Base-by-base conservation (phyloP, 2,888 invertebrate species). In the Chaetoderma sp. region DNA sequence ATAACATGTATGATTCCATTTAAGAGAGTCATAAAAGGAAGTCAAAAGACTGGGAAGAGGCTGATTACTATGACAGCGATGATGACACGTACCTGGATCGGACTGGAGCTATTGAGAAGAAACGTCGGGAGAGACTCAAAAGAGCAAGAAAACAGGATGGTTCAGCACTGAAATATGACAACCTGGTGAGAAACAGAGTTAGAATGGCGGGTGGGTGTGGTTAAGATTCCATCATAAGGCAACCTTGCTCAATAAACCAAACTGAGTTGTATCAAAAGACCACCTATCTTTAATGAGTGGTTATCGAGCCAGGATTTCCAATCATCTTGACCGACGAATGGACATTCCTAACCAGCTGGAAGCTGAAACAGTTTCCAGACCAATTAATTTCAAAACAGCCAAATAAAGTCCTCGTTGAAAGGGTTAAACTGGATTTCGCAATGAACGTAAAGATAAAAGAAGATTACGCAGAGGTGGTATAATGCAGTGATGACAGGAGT, bases 51-150 rank as follows among this genome's bases (percentile, higher is more conserved):
- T 93, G 93, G 83, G 85, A 82, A 70, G 94, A 93, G 2, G 94
- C 97, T 80, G 98, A 96, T 86, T 96, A 90, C 83, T 96, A 95
- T 85, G 94, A 94, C 75, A 94, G 94, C 1, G 97, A 99, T 80
- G 98, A 99, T 67, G 98, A 99, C 86, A 93, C 93, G 25, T 99
- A 94, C 88, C 89, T 96, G 60, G 99, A 99, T 85, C 89, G 98
- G 69, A 99, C 99, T 0, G 98, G 98, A 1, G 91, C 92, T 62
- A 91, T 98, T 25, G 96, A 97, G 85, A 90, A 91, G 75, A 97
- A 96, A 83, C 90, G 98, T 6, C 90, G 91, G 76, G 90, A 91
- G 65, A 89, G 96, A 61, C 94, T 94, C 92, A 89, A 85, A 64
- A 86, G 88, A 67, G 85, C 88, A 42, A 88, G 88, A 1, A 88